These are phyloP conservation scores for Caenorhabditis auriculariae DNA, from an alignment of 2,888 invertebrate species.

Conservation along the genomic window DNA sequence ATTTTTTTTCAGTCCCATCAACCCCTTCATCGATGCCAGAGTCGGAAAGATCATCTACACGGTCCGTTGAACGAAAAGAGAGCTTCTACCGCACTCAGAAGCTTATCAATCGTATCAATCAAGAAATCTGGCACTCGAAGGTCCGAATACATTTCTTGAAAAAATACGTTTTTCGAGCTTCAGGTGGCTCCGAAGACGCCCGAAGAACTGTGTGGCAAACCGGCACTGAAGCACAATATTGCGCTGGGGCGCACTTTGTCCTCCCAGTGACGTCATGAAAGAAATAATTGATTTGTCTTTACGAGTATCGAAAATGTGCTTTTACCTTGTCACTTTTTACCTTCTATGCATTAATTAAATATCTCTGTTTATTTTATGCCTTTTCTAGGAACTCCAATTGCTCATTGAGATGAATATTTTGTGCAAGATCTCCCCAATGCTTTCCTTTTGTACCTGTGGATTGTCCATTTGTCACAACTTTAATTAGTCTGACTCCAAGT, in stretches of 20 bases:
- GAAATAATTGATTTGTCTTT: no score
- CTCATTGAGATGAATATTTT: no score
- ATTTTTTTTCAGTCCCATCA: slow-evolving; percentile 5
- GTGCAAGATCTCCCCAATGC: no score
- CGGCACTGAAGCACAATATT: slow-evolving; percentile 27
- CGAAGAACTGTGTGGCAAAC: slow-evolving; percentile 12
- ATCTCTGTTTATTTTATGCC: slow-evolving; percentile 3
- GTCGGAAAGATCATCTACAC: slow-evolving; percentile 42
- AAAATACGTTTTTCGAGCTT: no score
- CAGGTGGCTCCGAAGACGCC: slow-evolving; percentile 12
- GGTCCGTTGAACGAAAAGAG: slow-evolving; percentile 48
- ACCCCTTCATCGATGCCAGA: slow-evolving; percentile 20
- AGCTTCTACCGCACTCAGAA: slow-evolving; percentile 45
- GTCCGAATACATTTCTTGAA: not conserved
- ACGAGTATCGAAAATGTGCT: no score
- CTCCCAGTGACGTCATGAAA: slow-evolving; percentile 3
- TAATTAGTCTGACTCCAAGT: no score
- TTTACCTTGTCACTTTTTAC: no score
- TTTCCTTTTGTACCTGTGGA: no score
- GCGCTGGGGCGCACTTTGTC: slow-evolving; percentile 28
- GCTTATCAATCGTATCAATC: slow-evolving; percentile 10
- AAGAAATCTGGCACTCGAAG: slow-evolving; percentile 17
- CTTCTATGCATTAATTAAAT: not conserved
- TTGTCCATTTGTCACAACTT: no score
- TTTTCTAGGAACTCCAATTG: slow-evolving; percentile 1